phyloP scores from a whole-genome alignment of 2,888 invertebrate genomes.

The Griposia aprilina region DNA sequence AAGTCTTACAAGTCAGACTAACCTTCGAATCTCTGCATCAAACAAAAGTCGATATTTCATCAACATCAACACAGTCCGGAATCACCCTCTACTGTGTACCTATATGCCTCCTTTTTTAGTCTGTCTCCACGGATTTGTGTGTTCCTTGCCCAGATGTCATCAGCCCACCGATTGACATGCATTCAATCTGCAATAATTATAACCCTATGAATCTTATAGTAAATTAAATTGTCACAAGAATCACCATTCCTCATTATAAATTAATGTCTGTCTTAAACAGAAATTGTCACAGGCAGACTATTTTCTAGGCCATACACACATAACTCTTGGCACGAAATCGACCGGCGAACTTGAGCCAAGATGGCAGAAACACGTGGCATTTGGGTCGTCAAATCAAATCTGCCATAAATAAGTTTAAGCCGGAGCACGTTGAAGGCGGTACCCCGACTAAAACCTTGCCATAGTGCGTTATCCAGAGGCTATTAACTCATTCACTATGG shows the following conservation, averaged over 20 bases:
- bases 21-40: not conserved
- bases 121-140: not conserved
- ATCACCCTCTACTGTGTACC: not conserved
- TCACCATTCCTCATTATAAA: not conserved
- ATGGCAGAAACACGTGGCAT: constrained; percentile 13
- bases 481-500: no score
- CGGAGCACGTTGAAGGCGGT: constrained; percentile 10
- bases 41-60: not conserved
- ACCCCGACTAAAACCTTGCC: no score
- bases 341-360: constrained; percentile 30
- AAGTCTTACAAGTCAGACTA: not conserved
- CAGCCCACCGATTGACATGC: not conserved
- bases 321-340: constrained; percentile 7
- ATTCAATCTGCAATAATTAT: not conserved
- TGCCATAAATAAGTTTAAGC: constrained; percentile 39
- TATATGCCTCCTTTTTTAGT: not conserved
- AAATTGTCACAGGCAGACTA: not conserved
- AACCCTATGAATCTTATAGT: not conserved
- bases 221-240: not conserved
- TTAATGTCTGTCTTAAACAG: no score
- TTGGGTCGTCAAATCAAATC: constrained; percentile 43
- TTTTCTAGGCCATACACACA: constrained; percentile 2
- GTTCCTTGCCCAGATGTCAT: not conserved
- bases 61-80: not conserved
- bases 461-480: no score